phyloP scores from a whole-genome alignment of 2,113 vertebrate species.

The Melanerpes formicivorus region DNA sequence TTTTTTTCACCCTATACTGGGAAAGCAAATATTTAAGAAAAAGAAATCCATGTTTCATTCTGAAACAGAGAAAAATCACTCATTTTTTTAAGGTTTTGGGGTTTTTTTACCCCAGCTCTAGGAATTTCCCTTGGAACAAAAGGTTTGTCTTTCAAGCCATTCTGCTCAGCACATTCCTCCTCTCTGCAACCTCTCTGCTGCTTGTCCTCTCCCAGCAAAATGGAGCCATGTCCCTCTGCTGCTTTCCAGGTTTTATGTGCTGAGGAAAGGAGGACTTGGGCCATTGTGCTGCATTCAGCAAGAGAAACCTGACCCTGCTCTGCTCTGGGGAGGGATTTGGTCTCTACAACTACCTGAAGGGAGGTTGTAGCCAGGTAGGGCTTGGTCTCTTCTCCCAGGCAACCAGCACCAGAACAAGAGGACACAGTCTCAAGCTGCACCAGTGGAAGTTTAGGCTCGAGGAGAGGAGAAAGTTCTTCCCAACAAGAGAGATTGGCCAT shows the following conservation, averaged over 20 bases:
- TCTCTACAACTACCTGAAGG: too few species aligned
- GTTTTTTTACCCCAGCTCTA: not conserved
- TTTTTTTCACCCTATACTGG: not conserved
- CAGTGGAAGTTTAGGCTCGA: too few species aligned
- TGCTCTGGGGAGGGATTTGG: not conserved
- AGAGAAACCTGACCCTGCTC: slow-evolving; percentile 13
- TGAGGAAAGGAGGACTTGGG: slow-evolving; percentile 6
- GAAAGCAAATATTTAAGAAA: not conserved
- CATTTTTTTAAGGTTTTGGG: not conserved
- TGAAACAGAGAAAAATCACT: slow-evolving; percentile 1
- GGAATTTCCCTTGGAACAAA: slow-evolving; percentile 24
- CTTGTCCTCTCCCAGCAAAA: not conserved
- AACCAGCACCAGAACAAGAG: too few species aligned
- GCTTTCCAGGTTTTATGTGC: not conserved
- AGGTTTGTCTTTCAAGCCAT: not conserved
- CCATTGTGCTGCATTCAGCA: not conserved
- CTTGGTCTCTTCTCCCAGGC: too few species aligned
- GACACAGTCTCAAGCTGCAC: too few species aligned
- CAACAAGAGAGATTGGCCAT: too few species aligned
- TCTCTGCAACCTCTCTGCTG: not conserved
- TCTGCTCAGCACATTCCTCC: slow-evolving; percentile 13
- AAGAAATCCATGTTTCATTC: not conserved
- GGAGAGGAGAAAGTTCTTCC: too few species aligned
- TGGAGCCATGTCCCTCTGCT: not conserved
- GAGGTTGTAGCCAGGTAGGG: too few species aligned